phyloP scores from a whole-genome alignment of 2,113 vertebrate species.

The Scolopax mira region DNA sequence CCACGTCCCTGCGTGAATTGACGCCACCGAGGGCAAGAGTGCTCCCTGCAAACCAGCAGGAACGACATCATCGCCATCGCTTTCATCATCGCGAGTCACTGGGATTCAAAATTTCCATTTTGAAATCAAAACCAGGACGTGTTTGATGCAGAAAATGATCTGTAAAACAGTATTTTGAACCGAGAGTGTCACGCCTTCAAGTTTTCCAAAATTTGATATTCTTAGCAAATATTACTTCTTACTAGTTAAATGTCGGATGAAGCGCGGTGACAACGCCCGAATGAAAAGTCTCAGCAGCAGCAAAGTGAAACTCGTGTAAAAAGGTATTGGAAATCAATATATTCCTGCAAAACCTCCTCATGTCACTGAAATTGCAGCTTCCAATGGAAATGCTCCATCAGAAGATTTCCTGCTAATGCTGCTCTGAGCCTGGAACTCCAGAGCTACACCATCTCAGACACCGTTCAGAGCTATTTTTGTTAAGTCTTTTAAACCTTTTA shows the following conservation, averaged over 20 bases:
- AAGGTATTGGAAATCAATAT: background rate
- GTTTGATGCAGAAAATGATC: background rate
- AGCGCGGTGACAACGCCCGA: background rate
- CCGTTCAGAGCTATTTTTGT: background rate
- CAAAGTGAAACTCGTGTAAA: background rate
- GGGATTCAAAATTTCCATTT: background rate
- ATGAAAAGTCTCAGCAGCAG: background rate
- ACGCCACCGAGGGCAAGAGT: background rate
- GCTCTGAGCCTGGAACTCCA: background rate
- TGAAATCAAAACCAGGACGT: background rate
- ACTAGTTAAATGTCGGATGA: background rate
- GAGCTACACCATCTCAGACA: background rate
- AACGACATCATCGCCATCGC: rapidly evolving
- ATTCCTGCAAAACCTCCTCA: background rate
- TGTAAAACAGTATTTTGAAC: background rate
- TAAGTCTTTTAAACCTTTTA: background rate
- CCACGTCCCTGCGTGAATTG: rapidly evolving
- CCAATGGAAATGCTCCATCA: background rate
- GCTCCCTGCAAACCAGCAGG: background rate
- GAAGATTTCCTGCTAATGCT: background rate
- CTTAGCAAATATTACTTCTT: background rate
- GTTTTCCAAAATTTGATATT: background rate
- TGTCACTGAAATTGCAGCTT: background rate
- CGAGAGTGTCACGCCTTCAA: background rate
- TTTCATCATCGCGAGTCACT: background rate